These are phyloP conservation scores for Microcaecilia unicolor DNA, from an alignment of 2,797 vertebrate species.

Conservation along the genomic window DNA sequence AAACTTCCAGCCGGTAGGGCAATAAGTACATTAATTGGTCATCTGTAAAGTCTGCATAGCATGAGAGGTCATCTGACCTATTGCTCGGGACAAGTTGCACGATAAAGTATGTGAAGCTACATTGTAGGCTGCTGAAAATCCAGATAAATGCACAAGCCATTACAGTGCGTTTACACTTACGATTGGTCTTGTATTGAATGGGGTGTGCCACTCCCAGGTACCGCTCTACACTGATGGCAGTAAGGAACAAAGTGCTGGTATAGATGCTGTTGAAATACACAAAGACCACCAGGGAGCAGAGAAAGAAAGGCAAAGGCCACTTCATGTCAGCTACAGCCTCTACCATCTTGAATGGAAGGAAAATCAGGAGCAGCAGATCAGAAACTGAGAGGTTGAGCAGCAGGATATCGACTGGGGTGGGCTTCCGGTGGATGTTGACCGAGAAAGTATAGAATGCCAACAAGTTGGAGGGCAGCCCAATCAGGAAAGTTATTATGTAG, in stretches of 20 bases:
- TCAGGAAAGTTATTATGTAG: slow-evolving; percentile 43
- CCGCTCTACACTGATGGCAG: slow-evolving; percentile 42
- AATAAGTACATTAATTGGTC: slow-evolving; percentile 54
- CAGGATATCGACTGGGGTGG: slow-evolving; percentile 35
- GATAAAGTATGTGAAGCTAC: slow-evolving; percentile 24
- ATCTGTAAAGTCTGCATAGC: slow-evolving; percentile 55
- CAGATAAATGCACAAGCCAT: slow-evolving; percentile 31
- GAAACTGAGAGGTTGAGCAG: slow-evolving; percentile 49
- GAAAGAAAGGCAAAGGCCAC: slow-evolving; percentile 32
- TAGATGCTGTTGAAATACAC: slow-evolving; percentile 51
- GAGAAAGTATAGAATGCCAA: slow-evolving; percentile 37
- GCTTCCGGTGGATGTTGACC: slow-evolving; percentile 33
- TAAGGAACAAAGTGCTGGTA: slow-evolving; percentile 39
- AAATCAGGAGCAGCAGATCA: slow-evolving; percentile 44
- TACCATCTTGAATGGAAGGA: slow-evolving; percentile 41
- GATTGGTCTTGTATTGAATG: slow-evolving; percentile 30
- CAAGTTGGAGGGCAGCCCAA: slow-evolving; percentile 46
- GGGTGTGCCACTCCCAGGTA: slow-evolving; percentile 52
- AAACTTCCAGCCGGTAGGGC: slow-evolving; percentile 63
- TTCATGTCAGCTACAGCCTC: slow-evolving; percentile 20
- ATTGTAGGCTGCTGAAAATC: slow-evolving; percentile 23
- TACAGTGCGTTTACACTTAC: slow-evolving; percentile 5
- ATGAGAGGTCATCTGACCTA: slow-evolving; percentile 10
- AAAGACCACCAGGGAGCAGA: slow-evolving; percentile 38
- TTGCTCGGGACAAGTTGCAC: no score